These are phyloP conservation scores for Xestia xanthographa DNA, from an alignment of 2,888 invertebrate species.

Conservation along the genomic window DNA sequence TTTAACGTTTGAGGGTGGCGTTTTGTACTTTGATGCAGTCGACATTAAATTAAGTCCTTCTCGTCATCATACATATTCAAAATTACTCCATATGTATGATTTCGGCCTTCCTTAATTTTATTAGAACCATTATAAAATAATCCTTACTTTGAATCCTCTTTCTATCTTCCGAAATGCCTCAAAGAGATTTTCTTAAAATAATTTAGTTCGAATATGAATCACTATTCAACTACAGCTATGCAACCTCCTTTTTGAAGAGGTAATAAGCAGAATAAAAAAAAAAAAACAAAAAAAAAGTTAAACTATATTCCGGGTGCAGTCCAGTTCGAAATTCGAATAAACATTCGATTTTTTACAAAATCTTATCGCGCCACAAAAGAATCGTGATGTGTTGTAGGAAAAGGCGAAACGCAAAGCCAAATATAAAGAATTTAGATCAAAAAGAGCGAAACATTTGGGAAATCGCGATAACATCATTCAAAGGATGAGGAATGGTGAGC, in stretches of 20 bases:
- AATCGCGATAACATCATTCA: slow-evolving; percentile 88
- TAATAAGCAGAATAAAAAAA: slow-evolving; percentile 17
- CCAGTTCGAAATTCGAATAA: slow-evolving; percentile 72
- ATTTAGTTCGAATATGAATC: not conserved
- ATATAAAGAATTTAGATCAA: slow-evolving; percentile 88
- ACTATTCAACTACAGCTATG: not conserved
- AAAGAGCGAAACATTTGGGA: slow-evolving; percentile 87
- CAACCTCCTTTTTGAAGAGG: slow-evolving; percentile 1
- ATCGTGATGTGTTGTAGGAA: slow-evolving; percentile 84
- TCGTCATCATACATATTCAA: slow-evolving; percentile 32
- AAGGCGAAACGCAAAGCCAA: slow-evolving; percentile 83
- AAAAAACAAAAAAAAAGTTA: slow-evolving; percentile 44
- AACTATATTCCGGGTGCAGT: slow-evolving; percentile 68
- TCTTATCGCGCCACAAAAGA: slow-evolving; percentile 84
- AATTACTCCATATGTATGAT: not conserved
- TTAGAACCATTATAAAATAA: not conserved
- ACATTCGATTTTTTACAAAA: slow-evolving; percentile 80
- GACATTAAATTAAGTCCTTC: slow-evolving; percentile 40
- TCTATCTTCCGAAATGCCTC: not conserved
- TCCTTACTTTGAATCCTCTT: no score
- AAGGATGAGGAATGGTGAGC: slow-evolving; percentile 86
- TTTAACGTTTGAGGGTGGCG: slow-evolving; percentile 35
- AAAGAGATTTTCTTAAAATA: not conserved
- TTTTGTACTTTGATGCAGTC: slow-evolving; percentile 16
- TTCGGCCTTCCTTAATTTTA: slow-evolving; percentile 1